These are phyloP conservation scores for Illadopsis cleaveri DNA, from an alignment of 2,113 vertebrate species.

Conservation along the genomic window DNA sequence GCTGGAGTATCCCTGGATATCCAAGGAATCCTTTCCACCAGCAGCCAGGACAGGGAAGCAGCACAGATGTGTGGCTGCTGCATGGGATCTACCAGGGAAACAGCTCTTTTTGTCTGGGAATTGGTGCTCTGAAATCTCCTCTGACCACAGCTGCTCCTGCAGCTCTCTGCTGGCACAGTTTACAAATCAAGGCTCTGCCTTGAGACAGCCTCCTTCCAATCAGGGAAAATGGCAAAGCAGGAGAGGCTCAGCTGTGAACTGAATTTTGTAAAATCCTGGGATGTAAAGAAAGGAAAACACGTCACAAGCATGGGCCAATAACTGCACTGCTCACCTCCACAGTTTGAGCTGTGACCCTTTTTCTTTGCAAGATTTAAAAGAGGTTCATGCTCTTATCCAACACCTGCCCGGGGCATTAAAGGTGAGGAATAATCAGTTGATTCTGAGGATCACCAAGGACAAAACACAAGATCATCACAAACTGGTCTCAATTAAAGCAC, in stretches of 20 bases:
- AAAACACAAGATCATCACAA: background rate
- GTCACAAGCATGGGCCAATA: background rate
- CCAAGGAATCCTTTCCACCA: constrained; percentile 25
- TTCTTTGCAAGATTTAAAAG: background rate
- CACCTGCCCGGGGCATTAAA: background rate
- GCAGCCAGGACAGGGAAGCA: constrained; percentile 1
- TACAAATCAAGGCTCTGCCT: background rate
- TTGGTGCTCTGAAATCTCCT: background rate
- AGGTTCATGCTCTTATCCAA: background rate
- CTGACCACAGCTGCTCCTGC: background rate
- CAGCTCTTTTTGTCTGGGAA: background rate
- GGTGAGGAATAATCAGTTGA: background rate
- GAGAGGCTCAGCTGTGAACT: background rate
- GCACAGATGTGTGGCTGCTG: background rate
- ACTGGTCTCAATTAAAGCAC: background rate
- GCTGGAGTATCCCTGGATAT: background rate
- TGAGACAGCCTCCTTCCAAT: background rate
- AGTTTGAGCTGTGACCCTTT: background rate
- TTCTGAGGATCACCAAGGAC: background rate
- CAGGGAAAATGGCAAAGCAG: background rate
- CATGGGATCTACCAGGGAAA: background rate
- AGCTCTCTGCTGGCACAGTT: background rate
- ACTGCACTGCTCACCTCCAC: background rate
- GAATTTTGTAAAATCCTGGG: background rate
- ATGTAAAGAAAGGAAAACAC: background rate